A percentile compares a stretch with the other conserved stretches of the same genome.
phyloP scores from a whole-genome alignment of 2,888 invertebrate species.

The Vesta saturnalis region DNA sequence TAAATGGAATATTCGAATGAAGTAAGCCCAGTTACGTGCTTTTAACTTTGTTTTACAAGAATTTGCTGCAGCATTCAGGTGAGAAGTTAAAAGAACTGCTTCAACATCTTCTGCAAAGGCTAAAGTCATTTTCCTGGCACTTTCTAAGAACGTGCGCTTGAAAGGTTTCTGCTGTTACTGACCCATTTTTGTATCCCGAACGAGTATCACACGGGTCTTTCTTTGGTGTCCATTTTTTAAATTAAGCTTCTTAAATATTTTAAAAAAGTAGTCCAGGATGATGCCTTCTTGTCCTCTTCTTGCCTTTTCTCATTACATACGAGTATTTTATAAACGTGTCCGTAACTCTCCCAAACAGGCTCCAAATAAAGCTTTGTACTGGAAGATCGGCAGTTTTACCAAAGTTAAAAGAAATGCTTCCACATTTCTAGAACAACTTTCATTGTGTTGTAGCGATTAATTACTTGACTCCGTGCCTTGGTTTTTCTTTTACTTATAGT shows the following conservation, averaged over 20 bases:
- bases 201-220: conserved; percentile 46
- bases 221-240: conserved; percentile 41
- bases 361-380: conserved; percentile 23
- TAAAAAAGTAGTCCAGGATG: conserved; percentile 35
- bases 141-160: conserved; percentile 9
- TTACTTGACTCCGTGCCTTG: too few species aligned
- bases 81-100: conserved; percentile 46
- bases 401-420: conserved; percentile 22
- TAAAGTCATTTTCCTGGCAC: conserved; percentile 28
- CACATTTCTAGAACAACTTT: conserved; percentile 9
- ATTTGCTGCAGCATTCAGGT: conserved; percentile 40
- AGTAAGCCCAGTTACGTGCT: conserved; percentile 44
- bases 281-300: conserved; percentile 20
- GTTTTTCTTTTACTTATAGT: neutral
- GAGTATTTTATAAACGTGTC: conserved; percentile 16
- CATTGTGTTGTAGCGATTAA: neutral
- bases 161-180: neutral
- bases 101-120: conserved; percentile 45
- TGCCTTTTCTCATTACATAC: conserved; percentile 19
- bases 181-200: conserved; percentile 24
- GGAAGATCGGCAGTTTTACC: conserved; percentile 18
- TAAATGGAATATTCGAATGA: too few species aligned
- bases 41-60: conserved; percentile 48
- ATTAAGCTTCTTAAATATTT: conserved; percentile 33
- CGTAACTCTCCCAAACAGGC: conserved; percentile 21